Percentiles rank a stretch among this genome's conserved stretches.
Evolutionary conservation across 2,113 vertebrate species (phyloP).

Genomic region (Pogona vitticeps): DNA sequence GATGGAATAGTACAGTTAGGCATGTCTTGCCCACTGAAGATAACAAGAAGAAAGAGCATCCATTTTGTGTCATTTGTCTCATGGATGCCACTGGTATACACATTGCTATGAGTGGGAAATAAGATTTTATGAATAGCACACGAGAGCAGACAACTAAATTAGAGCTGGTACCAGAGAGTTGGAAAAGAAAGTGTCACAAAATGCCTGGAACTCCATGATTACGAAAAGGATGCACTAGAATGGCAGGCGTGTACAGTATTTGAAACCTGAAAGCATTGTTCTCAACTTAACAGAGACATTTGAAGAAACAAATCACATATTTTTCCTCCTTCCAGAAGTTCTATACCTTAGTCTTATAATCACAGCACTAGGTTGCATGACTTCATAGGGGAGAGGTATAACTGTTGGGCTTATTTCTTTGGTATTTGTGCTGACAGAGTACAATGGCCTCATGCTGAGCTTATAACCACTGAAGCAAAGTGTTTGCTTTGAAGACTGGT

Average conservation of each 20-base stretch:
- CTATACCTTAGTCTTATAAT: too few relatives aligned
- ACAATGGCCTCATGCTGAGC: too few relatives aligned
- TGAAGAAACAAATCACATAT: background rate
- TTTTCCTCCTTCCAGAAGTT: background rate
- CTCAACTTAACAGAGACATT: too few relatives aligned
- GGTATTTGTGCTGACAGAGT: too few relatives aligned
- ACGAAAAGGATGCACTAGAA: background rate
- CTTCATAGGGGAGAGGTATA: too few relatives aligned
- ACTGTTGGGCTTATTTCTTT: too few relatives aligned
- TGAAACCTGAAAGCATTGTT: background rate
- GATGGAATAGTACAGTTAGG: slow-evolving; percentile 22
- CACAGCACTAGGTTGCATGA: too few relatives aligned
- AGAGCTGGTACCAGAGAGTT: background rate
- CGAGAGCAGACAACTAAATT: background rate
- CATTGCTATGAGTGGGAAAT: background rate
- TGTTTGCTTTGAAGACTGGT: too few relatives aligned
- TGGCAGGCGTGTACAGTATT: background rate
- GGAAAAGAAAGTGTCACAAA: background rate
- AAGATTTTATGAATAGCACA: background rate
- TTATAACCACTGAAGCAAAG: too few relatives aligned
- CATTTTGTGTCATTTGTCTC: slow-evolving; percentile 38
- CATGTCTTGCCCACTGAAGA: slow-evolving; percentile 22
- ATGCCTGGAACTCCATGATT: background rate
- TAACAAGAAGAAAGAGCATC: slow-evolving; percentile 11
- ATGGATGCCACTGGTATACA: slow-evolving; percentile 19